Percentiles rank a stretch among this genome's conserved stretches.
These are phyloP conservation scores for Hirtodrosophila duncani DNA, from an alignment of 2,888 invertebrate species.

Conservation along the genomic window DNA sequence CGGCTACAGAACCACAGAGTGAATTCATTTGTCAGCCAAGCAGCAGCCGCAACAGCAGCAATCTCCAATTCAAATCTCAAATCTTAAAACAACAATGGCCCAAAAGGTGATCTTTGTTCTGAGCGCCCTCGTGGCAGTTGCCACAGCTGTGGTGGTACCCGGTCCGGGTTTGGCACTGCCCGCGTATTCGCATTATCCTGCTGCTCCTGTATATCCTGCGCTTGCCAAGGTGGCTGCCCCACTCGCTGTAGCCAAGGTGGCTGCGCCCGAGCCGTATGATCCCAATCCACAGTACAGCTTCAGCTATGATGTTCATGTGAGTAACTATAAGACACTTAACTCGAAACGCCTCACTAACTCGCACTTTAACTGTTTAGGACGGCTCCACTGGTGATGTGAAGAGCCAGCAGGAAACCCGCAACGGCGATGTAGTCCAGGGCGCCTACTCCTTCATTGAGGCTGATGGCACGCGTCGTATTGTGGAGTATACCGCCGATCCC, in stretches of 20 bases:
- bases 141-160: conserved; percentile 73
- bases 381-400: conserved; percentile 80
- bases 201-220: conserved; percentile 27
- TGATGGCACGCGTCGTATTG: conserved; percentile 80
- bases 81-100: conserved; percentile 63
- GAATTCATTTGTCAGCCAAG: conserved; percentile 75
- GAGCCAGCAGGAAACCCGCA: conserved; percentile 80
- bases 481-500: conserved; percentile 81
- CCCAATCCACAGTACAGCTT: conserved; percentile 81
- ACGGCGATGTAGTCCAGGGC: conserved; percentile 81
- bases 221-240: conserved; percentile 55
- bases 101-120: conserved; percentile 74
- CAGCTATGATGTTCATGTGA: conserved; percentile 80
- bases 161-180: conserved; percentile 57
- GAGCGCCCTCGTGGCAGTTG: conserved; percentile 69
- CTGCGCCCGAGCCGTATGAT: conserved; percentile 77
- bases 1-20: conserved; percentile 75
- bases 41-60: conserved; percentile 48
- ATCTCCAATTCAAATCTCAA: conserved; percentile 8
- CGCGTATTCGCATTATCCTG: conserved; percentile 52
- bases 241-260: conserved; percentile 70
- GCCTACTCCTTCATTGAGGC: conserved; percentile 80
- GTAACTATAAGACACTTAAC: conserved; percentile 35
- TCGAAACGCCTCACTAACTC: not conserved
- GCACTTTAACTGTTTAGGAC: conserved; percentile 65